Evolutionary conservation across 2,888 invertebrate species (phyloP), one percentile per base, ranked within the genome.

Genomic region (Eulithis testata): DNA sequence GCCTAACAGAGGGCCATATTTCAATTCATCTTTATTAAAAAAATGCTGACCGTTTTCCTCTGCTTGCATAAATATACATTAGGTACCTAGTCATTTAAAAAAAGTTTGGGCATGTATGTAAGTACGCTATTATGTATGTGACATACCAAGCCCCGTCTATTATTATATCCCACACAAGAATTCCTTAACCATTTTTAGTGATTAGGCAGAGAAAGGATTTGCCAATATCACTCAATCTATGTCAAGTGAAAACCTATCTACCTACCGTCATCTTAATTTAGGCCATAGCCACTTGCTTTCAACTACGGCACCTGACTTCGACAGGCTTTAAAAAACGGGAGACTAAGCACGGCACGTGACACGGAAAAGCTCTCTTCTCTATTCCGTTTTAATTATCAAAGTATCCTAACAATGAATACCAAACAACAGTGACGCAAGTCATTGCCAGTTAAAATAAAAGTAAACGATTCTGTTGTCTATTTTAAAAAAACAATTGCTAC

Each of bases 241-340:
- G 36, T 51, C 44, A 43, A 62, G 54, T 56, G 49, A 50, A 37
- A 49, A 21, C 4, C 21, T 63, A 21, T 4, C 21, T 63, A 54
- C 14, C 3, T 55, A 59, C 14, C 53, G 54, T 40, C 37, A 52
- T 50, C 43, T 50, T 56, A 31, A 66, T 67, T 50, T 67, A 67
- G 67, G 63, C 61, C 60, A 63, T 63, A 63, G 60, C 45, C 60
- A 60, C 60, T 64, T 49, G 62, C 56, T 63, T 56, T 60, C 49
- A 66, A 51, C 44, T 45, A 52, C 51, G 40, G 51, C 58, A 53
- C 61, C 50, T 50, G 54, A 44, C 45, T 60, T 31, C 37, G 49
- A 44, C 11, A 45, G 37, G 12, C 21, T 44, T 45, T 59, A 4
- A 44, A 37, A 64, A 59, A 55, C 55, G 53, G 40, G 12, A 14